Base-by-base conservation (phyloP, 1,140 invertebrate genomes). In the Thrips palmi region DNA sequence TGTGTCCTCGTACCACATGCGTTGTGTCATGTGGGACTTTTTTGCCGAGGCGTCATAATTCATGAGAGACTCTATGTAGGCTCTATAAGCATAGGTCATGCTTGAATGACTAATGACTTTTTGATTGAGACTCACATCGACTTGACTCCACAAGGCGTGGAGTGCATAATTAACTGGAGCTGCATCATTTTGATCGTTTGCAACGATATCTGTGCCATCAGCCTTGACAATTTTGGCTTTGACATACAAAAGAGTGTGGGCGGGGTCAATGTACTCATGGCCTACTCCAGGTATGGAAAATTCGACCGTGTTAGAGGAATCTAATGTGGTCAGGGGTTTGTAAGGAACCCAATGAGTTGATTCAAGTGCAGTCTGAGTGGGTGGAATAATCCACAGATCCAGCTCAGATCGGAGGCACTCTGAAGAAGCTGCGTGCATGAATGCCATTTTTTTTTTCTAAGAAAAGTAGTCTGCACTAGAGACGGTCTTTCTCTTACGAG, bases 41-140 rank as follows among this genome's bases (percentile, higher is more conserved):
- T 59, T 61, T 8, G 56, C 56, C 15, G 42, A 46, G 8, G 40
- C 35, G 4, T 46, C 49, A 50, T 61, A 63, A 44, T 51, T 51
- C 3, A 56, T 40, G 4, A 58, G 33, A 3, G 51, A 60, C 52
- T 65, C 57, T 7, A 64, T 51, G 32, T 62, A 63, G 2, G 54
- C 52, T 35, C 53, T 40, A 45, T 59, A 62, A 12, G 52, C 49
- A 47, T 64, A 62, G 10, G 52, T 54, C n/a, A n/a, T 55, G 30
- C 52, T 55, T 17, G 54, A 46, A 0, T 55, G 50, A 10, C 54
- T 57, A 2, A 63, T 44, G 15, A 57, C 43, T 48, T 56, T 59
- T 45, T 60, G 55, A 50, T 62, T 62, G 4, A 63, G 49, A 45
- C 52, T 54, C n/a, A 62, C 43, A 43, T 57, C 52, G 1, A 60